A percentile compares a stretch with the other conserved stretches of the same genome.
These are phyloP conservation scores for Aplodontia rufa DNA, from an alignment of 2,113 vertebrate species.

Conservation along the genomic window DNA sequence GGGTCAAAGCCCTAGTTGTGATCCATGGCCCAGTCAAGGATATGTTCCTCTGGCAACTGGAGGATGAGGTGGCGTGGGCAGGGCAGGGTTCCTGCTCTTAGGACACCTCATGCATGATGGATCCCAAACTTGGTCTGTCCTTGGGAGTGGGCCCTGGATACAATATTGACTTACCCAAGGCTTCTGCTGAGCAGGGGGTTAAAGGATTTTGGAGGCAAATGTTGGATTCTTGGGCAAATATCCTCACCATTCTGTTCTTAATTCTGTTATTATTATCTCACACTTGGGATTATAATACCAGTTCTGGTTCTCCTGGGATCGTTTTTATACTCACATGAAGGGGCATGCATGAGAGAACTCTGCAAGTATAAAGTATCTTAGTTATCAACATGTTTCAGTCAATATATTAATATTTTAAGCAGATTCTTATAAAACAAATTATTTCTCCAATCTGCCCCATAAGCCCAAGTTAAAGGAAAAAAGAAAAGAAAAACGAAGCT, in stretches of 20 bases:
- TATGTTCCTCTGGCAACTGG: background rate
- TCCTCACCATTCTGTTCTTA: background rate
- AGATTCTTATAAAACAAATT: slow-evolving; percentile 29
- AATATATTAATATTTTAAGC: background rate
- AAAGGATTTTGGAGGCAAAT: background rate
- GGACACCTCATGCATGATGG: background rate
- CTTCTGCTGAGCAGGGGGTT: background rate
- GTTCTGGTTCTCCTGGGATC: background rate
- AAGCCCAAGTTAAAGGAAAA: background rate
- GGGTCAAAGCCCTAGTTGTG: background rate
- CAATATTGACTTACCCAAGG: background rate
- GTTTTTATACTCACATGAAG: background rate
- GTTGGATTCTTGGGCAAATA: background rate
- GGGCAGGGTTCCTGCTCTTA: background rate
- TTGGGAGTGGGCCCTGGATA: background rate
- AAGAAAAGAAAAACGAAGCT: background rate
- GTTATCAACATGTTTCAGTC: too few species aligned
- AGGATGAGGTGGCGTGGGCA: too few species aligned
- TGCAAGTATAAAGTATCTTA: background rate
- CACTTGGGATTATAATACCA: background rate
- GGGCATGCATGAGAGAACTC: background rate
- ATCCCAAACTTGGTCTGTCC: background rate
- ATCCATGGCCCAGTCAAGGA: background rate
- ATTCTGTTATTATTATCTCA: too few species aligned
- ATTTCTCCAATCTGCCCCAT: background rate